Evolutionary conservation across 2,113 vertebrate genomes (phyloP).

Genomic region (Genyomyrus donnyi): DNA sequence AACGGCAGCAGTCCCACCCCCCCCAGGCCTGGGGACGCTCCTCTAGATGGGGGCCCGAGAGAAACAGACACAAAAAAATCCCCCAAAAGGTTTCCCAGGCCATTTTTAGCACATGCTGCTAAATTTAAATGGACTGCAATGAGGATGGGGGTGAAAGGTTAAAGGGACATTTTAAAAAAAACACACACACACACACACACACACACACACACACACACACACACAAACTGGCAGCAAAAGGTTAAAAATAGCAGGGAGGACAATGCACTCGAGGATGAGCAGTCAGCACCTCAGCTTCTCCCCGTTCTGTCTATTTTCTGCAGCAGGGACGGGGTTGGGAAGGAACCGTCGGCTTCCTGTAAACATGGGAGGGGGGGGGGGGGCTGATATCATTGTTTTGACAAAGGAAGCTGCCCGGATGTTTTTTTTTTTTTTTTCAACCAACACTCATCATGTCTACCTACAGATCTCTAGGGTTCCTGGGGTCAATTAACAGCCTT

Average conservation of each 20-base stretch:
- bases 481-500: slow-evolving; percentile 24
- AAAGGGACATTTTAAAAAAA: slow-evolving; percentile 25
- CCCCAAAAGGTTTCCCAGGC: slow-evolving; percentile 62
- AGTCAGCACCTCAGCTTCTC: slow-evolving; percentile 43
- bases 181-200: too few relatives aligned
- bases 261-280: slow-evolving; percentile 35
- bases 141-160: slow-evolving; percentile 36
- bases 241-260: slow-evolving; percentile 56
- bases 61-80: slow-evolving; percentile 36
- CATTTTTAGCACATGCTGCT: slow-evolving; percentile 57
- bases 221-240: slow-evolving; percentile 30
- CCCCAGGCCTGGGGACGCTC: slow-evolving; percentile 49
- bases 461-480: slow-evolving; percentile 20
- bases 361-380: slow-evolving; percentile 62
- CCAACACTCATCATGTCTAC: slow-evolving; percentile 38
- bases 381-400: slow-evolving; percentile 61
- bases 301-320: slow-evolving; percentile 55
- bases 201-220: neutral
- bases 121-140: slow-evolving; percentile 38
- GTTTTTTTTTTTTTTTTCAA: slow-evolving; percentile 38
- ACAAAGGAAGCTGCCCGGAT: slow-evolving; percentile 47
- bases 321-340: slow-evolving; percentile 51
- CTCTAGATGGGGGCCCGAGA: slow-evolving; percentile 50
- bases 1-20: slow-evolving; percentile 43
- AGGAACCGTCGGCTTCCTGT: slow-evolving; percentile 64